These are phyloP conservation scores for Tonatia bakeri DNA, from an alignment of 2,113 vertebrate species.

Conservation along the genomic window DNA sequence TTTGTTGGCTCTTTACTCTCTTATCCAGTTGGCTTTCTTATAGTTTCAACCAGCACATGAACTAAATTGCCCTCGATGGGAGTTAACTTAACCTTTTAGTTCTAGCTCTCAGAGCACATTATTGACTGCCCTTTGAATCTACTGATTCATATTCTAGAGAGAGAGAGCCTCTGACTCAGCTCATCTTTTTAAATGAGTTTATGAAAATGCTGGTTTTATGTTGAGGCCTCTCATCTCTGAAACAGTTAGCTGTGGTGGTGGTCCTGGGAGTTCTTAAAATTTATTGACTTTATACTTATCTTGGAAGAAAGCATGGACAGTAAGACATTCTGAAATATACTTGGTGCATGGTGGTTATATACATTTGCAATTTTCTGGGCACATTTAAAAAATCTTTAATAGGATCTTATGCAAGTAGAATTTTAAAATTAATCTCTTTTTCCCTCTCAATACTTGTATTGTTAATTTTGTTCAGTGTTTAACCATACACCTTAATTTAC, in stretches of 20 bases:
- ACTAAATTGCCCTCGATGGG: background rate
- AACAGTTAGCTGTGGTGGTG: background rate
- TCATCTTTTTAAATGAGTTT: constrained; percentile 1
- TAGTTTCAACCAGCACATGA: background rate
- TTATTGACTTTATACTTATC: constrained; percentile 1
- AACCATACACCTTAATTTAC: background rate
- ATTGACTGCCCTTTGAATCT: background rate
- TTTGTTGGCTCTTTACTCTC: constrained; percentile 5
- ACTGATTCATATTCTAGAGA: constrained; percentile 13
- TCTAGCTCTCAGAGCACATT: background rate
- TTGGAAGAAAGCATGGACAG: background rate
- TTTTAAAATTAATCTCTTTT: background rate
- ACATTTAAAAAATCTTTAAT: constrained; percentile 22
- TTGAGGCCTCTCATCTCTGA: background rate
- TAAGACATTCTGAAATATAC: constrained; percentile 19
- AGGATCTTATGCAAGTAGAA: background rate
- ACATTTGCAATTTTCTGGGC: background rate
- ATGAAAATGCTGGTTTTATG: background rate
- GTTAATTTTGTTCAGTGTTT: background rate
- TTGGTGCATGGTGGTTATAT: background rate
- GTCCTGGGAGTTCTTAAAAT: background rate
- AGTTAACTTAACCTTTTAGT: constrained; percentile 6
- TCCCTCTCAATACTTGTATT: background rate
- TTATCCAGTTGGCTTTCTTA: background rate
- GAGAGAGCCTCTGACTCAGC: background rate